phyloP scores from a whole-genome alignment of 2,888 invertebrate species.

The Mechanitis messenoides region DNA sequence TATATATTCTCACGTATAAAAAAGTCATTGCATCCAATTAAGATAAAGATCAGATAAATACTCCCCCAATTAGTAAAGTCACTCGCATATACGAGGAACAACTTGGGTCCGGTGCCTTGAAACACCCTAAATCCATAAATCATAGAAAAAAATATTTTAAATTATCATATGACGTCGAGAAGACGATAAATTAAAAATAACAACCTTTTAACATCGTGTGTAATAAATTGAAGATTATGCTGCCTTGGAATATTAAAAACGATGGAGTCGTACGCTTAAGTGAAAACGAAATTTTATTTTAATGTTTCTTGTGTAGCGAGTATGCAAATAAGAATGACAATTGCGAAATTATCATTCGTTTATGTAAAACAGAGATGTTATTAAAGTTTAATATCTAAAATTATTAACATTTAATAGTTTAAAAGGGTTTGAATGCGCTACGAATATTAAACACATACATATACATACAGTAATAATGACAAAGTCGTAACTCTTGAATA shows the following conservation, averaged over 20 bases:
- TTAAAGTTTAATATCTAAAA: too few species aligned
- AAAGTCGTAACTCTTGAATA: too few species aligned
- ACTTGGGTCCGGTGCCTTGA: conserved; percentile 24
- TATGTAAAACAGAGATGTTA: too few species aligned
- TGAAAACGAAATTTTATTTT: conserved; percentile 5
- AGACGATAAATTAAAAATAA: conserved; percentile 3
- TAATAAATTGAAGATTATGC: background rate
- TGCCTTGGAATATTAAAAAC: too few species aligned
- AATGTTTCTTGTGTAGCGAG: background rate
- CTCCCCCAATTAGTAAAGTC: conserved; percentile 28
- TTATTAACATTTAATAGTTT: too few species aligned
- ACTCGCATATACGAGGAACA: background rate
- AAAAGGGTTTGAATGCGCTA: too few species aligned
- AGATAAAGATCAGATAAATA: conserved; percentile 34
- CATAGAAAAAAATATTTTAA: conserved; percentile 20
- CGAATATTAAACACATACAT: too few species aligned
- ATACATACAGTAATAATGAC: too few species aligned
- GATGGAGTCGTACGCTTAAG: conserved; percentile 10
- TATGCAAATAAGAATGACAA: background rate
- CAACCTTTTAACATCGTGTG: background rate
- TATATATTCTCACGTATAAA: conserved; percentile 5
- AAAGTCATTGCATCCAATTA: conserved; percentile 33
- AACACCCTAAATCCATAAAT: conserved; percentile 25
- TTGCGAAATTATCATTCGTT: too few species aligned
- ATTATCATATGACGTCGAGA: conserved; percentile 9